Evolutionary conservation across 2,113 vertebrate species (phyloP), one percentile per base, ranked within the genome.

Genomic region (Tretioscincus oriximinensis): DNA sequence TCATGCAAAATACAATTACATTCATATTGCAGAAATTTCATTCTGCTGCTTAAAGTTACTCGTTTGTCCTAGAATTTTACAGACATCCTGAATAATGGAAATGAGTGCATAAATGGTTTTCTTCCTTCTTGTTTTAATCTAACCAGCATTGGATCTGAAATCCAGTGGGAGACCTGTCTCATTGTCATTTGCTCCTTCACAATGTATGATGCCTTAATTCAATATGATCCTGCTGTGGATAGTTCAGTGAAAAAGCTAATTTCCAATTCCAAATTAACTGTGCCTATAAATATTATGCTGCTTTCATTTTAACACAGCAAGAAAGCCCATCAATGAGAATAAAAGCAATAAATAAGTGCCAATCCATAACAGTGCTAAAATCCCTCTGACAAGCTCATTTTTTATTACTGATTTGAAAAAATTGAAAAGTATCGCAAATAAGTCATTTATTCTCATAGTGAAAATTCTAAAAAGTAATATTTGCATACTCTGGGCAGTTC

Each of bases 221-320:
- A 86, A 1, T 87, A 80, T 87, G 70, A 77, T 84, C 84, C 84
- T 88, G 74, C 83, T 89, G 73, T 58, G 83, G 82, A 85, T 85
- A 16, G 84, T 84, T 88, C 84, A 88, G 84, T 77, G 87, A 85
- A 90, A 82, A 91, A 91, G 82, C 82, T 85, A 87, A 92, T 91
- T 90, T 90, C 73, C 41, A 83, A 86, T 86, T 92, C 79, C 76
- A 88, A 86, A 91, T 92, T 89, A 92, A 85, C 85, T 88, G 73
- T 63, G 89, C 82, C 84, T 76, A 85, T 85, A 91, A 90, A 81
- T 83, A 67, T 45, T 86, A 66, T 24, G 29, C n/a, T 61, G 73
- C 84, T 81, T 88, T 77, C 60, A 51, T 91, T 89, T 92, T 89
- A 89, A 79, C 79, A 83, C 76, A 81, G 75, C 83, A 77, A 85